Conservation (phyloP, 2,888 invertebrate species). For the Campaea margaritaria region DNA sequence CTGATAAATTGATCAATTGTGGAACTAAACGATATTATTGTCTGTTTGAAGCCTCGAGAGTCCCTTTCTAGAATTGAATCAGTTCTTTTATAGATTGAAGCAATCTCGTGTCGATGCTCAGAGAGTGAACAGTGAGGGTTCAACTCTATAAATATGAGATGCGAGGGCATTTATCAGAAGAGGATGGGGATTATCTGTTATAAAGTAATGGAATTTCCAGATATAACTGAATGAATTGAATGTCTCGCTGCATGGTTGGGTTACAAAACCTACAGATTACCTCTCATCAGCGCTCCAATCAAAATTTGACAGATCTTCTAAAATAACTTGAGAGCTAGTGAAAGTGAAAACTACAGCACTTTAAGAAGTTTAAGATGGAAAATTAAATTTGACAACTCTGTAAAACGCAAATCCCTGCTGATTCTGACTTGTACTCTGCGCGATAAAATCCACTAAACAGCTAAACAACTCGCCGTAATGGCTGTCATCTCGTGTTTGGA, state of each 20-base stretch:
- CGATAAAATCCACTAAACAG: slow-evolving; percentile 3
- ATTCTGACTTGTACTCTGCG: background rate
- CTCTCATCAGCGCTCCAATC: too few relatives aligned
- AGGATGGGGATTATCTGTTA: too few relatives aligned
- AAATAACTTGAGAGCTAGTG: too few relatives aligned
- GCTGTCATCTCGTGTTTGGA: slow-evolving; percentile 31
- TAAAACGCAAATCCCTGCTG: background rate
- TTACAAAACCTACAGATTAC: too few relatives aligned
- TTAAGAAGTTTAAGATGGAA: too few relatives aligned
- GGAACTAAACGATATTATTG: slow-evolving; percentile 20
- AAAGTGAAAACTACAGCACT: too few relatives aligned
- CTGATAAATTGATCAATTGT: slow-evolving; percentile 4
- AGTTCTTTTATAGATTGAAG: slow-evolving; percentile 15
- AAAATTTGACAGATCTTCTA: too few relatives aligned
- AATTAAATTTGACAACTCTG: background rate
- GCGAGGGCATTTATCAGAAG: background rate
- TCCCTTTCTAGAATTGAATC: slow-evolving; percentile 10
- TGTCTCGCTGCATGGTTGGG: too few relatives aligned
- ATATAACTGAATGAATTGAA: too few relatives aligned
- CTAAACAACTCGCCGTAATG: slow-evolving; percentile 10
- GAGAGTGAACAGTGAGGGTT: background rate
- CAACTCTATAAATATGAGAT: background rate
- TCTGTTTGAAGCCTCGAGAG: slow-evolving; percentile 15
- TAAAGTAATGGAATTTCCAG: too few relatives aligned
- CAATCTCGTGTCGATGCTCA: slow-evolving; percentile 10